phyloP scores from a whole-genome alignment of 1,140 invertebrate genomes.

The Drosophila suzukii region DNA sequence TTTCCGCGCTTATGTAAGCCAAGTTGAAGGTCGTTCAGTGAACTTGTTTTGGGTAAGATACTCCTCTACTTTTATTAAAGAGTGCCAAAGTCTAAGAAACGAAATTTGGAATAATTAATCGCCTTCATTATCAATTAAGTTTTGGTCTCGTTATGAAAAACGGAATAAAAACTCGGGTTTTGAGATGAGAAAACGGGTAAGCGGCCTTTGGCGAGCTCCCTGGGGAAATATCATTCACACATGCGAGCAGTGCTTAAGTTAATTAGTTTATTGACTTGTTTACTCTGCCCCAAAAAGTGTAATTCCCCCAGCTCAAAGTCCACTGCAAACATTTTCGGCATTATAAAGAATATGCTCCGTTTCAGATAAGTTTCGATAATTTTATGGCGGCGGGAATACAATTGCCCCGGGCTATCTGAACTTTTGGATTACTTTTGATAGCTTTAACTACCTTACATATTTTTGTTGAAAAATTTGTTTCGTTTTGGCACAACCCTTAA shows the following conservation, averaged over 20 bases:
- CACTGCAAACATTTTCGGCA: background rate
- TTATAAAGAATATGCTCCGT: conserved; percentile 15
- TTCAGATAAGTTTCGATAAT: conserved; percentile 36
- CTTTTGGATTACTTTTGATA: conserved; percentile 1
- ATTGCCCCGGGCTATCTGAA: conserved; percentile 11
- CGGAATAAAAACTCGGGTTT: conserved; percentile 8
- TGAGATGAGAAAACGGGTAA: background rate
- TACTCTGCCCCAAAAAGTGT: conserved; percentile 3
- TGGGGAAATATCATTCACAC: conserved; percentile 8
- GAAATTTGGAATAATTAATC: conserved; percentile 42
- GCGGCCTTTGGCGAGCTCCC: background rate
- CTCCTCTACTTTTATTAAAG: conserved; percentile 4
- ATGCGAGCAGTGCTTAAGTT: background rate
- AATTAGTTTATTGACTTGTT: conserved; percentile 29
- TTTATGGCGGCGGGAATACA: conserved; percentile 23
- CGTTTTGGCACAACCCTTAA: background rate
- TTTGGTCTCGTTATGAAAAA: conserved; percentile 32
- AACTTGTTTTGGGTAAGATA: conserved; percentile 24
- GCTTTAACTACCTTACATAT: background rate
- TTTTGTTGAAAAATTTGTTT: background rate
- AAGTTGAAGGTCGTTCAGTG: conserved; percentile 68
- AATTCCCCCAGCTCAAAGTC: conserved; percentile 1
- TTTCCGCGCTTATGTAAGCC: conserved; percentile 54
- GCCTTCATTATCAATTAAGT: conserved; percentile 12
- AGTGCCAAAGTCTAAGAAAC: background rate